Conservation (phyloP, 2,113 vertebrate genomes). For the Corydoras sp. region DNA sequence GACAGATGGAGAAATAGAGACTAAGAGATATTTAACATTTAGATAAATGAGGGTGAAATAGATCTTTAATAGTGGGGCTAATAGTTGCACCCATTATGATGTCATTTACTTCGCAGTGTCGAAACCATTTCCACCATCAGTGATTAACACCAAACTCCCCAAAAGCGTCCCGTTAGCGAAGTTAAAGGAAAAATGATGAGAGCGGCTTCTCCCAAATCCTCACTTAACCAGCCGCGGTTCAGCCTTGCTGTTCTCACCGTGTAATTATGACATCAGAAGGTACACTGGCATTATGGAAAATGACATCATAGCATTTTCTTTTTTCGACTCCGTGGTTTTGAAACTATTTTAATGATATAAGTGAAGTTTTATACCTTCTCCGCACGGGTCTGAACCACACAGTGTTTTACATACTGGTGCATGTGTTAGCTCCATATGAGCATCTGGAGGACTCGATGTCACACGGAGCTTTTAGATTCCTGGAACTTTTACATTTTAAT, state of each 20-base stretch:
- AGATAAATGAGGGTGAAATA: too few relatives aligned
- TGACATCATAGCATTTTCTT: background rate
- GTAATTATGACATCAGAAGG: background rate
- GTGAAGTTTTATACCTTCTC: too few relatives aligned
- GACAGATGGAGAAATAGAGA: too few relatives aligned
- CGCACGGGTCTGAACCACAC: too few relatives aligned
- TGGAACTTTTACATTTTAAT: too few relatives aligned
- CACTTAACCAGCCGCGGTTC: constrained; percentile 5
- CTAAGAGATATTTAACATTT: too few relatives aligned
- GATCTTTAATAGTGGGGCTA: too few relatives aligned
- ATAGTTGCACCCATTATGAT: too few relatives aligned
- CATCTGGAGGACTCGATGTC: too few relatives aligned
- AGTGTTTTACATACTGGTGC: too few relatives aligned
- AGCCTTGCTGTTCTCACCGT: background rate
- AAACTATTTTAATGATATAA: background rate
- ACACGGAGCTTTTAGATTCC: too few relatives aligned
- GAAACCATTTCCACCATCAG: background rate
- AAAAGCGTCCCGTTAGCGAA: background rate
- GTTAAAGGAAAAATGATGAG: background rate
- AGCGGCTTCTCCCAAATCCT: background rate
- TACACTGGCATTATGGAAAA: background rate
- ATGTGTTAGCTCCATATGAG: too few relatives aligned
- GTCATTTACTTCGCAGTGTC: background rate
- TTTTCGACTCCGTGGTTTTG: background rate
- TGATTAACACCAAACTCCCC: background rate